A percentile compares a stretch with the other conserved stretches of the same genome.
phyloP scores from a whole-genome alignment of 2,113 vertebrate species.

The Hyperoodon ampullatus region DNA sequence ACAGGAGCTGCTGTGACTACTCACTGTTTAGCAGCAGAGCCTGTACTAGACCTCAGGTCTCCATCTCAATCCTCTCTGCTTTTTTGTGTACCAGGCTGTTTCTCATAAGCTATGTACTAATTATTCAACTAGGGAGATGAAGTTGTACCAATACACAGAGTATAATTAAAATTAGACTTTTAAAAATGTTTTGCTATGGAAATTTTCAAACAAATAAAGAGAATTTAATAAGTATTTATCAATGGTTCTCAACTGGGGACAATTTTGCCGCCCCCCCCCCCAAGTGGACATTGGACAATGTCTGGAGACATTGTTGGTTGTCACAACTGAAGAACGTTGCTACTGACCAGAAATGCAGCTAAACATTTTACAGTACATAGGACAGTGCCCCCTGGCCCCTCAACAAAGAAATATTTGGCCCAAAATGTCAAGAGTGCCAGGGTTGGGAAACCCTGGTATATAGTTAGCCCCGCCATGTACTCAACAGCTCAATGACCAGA shows the following conservation, averaged over 20 bases:
- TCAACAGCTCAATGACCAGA: neutral
- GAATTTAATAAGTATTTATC: neutral
- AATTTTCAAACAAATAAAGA: constrained; percentile 26
- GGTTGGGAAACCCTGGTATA: neutral
- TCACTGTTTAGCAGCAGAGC: neutral
- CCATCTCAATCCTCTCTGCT: neutral
- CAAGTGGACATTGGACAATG: neutral
- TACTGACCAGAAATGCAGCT: neutral
- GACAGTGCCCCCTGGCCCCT: neutral
- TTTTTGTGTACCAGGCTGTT: neutral
- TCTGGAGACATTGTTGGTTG: neutral
- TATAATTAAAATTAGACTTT: neutral
- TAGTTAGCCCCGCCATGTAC: neutral
- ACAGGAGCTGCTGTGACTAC: neutral
- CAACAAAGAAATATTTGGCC: neutral
- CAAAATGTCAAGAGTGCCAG: neutral
- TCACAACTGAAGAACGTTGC: neutral
- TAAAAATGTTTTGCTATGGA: neutral
- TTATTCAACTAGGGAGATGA: neutral
- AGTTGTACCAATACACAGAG: neutral
- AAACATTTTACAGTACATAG: neutral
- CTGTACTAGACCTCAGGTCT: neutral
- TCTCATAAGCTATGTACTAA: neutral
- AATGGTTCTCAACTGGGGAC: neutral
- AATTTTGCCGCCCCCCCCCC: neutral